phyloP scores from a whole-genome alignment of 2,113 vertebrate species.

The Apaloderma vittatum region DNA sequence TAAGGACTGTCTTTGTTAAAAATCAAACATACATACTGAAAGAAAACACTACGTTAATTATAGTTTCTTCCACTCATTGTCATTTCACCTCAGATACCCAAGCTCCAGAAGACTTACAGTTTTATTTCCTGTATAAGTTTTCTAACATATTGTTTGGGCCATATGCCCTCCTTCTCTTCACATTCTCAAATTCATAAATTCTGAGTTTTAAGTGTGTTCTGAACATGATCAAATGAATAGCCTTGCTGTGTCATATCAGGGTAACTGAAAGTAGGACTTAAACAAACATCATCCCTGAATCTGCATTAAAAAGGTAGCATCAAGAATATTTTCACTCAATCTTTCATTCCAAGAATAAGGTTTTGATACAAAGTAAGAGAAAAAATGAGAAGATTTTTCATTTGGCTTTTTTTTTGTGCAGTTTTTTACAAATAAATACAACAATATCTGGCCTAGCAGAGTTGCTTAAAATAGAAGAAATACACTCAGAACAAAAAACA shows the following conservation, averaged over 20 bases:
- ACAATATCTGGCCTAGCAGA: neutral
- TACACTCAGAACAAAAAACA: neutral
- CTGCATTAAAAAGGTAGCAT: neutral
- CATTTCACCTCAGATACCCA: neutral
- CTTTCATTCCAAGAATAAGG: neutral
- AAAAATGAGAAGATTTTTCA: neutral
- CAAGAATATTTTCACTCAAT: neutral
- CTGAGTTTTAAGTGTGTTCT: neutral
- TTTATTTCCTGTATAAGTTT: neutral
- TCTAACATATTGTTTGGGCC: neutral
- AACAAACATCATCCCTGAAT: neutral
- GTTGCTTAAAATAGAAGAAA: neutral
- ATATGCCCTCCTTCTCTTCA: accelerated
- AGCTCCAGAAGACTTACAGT: neutral
- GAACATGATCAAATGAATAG: neutral
- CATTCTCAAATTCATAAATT: neutral
- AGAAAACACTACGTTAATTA: neutral
- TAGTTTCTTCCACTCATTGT: neutral
- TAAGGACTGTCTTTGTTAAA: neutral
- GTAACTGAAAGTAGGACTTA: neutral
- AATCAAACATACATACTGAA: neutral
- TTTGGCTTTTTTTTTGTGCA: accelerated
- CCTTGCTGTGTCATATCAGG: neutral
- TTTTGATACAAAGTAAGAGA: neutral
- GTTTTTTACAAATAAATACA: neutral